A percentile compares a stretch with the other conserved stretches of the same genome.
phyloP scores from a whole-genome alignment of 1,140 invertebrate species.

The Diprion similis region DNA sequence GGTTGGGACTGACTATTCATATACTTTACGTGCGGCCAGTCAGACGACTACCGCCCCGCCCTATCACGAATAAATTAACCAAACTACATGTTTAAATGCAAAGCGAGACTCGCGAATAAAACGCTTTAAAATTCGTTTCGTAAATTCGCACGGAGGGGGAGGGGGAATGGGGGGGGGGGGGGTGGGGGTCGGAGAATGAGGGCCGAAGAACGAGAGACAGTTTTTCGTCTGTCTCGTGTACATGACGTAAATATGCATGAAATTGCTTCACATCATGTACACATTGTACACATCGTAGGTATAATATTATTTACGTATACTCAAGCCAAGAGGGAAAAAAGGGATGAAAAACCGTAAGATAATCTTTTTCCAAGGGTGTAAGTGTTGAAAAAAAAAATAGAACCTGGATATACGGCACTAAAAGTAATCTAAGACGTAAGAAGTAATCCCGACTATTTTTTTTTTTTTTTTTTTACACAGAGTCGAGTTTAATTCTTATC shows the following conservation, averaged over 20 bases:
- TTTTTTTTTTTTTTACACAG: too few species aligned
- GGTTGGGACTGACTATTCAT: neutral
- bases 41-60: neutral
- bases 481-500: too few species aligned
- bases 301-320: too few species aligned
- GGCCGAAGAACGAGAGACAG: conserved; percentile 13
- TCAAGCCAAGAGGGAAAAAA: neutral
- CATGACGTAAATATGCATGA: conserved; percentile 5
- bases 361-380: too few species aligned
- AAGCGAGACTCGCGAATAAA: conserved; percentile 24
- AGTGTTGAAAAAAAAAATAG: neutral
- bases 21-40: too few species aligned
- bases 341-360: neutral
- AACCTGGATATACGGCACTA: neutral
- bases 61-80: conserved; percentile 31
- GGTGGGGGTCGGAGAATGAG: neutral
- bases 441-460: too few species aligned
- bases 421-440: too few species aligned
- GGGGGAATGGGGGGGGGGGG: too few species aligned
- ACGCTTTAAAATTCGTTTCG: too few species aligned
- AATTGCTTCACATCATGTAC: neutral
- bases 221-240: conserved; percentile 20
- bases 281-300: neutral
- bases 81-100: conserved; percentile 36
- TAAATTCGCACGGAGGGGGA: too few species aligned